These are phyloP conservation scores for Agelastica alni DNA, from an alignment of 2,888 invertebrate species.

Conservation along the genomic window DNA sequence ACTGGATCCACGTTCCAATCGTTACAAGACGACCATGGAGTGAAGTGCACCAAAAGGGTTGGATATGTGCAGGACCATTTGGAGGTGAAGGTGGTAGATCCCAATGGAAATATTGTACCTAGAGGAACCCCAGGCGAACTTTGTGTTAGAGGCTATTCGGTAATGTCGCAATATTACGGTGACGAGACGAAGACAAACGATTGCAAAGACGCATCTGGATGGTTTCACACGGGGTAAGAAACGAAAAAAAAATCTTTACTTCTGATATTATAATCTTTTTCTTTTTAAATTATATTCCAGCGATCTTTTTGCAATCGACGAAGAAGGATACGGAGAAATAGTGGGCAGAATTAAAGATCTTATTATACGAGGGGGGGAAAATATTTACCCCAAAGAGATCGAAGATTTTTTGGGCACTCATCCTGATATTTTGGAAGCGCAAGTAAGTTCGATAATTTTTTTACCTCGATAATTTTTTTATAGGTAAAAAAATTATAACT, in stretches of 20 bases:
- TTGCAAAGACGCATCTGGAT: slow-evolving; percentile 68
- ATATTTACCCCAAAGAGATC: slow-evolving; percentile 82
- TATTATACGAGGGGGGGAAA: slow-evolving; percentile 81
- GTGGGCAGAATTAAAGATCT: slow-evolving; percentile 79
- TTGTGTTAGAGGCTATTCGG: slow-evolving; percentile 72
- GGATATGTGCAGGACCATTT: slow-evolving; percentile 62
- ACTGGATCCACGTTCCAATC: slow-evolving; percentile 63
- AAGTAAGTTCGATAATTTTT: no score
- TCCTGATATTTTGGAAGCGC: slow-evolving; percentile 73
- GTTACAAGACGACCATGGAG: slow-evolving; percentile 54
- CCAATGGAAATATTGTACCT: slow-evolving; percentile 67
- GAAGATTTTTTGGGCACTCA: slow-evolving; percentile 76
- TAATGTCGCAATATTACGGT: slow-evolving; percentile 83
- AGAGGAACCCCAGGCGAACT: slow-evolving; percentile 78
- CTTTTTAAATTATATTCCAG: slow-evolving; percentile 53
- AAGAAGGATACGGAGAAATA: slow-evolving; percentile 72
- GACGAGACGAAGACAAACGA: slow-evolving; percentile 76
- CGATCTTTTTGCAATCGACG: slow-evolving; percentile 69
- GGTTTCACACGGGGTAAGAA: slow-evolving; percentile 78
- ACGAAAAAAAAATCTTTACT: not conserved
- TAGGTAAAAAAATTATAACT: no score
- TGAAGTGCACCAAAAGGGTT: slow-evolving; percentile 59
- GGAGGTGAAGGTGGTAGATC: slow-evolving; percentile 70
- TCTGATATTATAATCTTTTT: not conserved
- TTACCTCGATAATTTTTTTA: no score